phyloP scores from a whole-genome alignment of 2,888 invertebrate species.

The Spisula solida region DNA sequence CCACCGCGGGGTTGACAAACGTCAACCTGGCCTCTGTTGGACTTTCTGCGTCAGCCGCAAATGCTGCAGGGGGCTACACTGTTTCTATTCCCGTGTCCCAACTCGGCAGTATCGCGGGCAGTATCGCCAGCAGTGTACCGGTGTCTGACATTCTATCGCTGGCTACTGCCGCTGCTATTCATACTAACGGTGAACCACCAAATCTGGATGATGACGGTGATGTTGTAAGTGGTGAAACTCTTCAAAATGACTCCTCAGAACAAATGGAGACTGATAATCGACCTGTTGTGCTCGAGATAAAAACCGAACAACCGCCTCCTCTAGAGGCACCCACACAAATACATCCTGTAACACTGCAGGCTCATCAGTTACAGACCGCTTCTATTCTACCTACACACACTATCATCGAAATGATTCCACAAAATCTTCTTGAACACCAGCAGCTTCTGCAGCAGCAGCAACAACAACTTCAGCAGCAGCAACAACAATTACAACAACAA shows the following conservation, averaged over 20 bases:
- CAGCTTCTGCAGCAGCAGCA: conserved; percentile 69
- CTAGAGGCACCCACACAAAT: conserved; percentile 62
- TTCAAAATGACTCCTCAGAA: background rate
- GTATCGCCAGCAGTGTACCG: conserved; percentile 8
- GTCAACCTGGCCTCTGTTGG: conserved; percentile 44
- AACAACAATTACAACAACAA: conserved; percentile 57
- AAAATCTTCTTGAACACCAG: conserved; percentile 66
- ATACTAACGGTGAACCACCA: conserved; percentile 43
- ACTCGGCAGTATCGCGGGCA: conserved; percentile 20
- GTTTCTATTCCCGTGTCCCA: conserved; percentile 44
- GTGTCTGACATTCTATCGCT: conserved; percentile 62
- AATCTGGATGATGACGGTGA: conserved; percentile 51
- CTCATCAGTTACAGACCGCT: conserved; percentile 56
- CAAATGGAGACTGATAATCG: background rate
- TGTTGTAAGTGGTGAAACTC: background rate
- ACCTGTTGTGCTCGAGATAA: conserved; percentile 35
- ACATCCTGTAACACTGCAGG: conserved; percentile 61
- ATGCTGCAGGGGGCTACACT: conserved; percentile 31
- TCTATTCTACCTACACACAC: conserved; percentile 57
- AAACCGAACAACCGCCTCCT: conserved; percentile 59
- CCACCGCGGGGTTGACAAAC: conserved; percentile 59
- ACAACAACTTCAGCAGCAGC: conserved; percentile 64
- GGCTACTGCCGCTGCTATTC: conserved; percentile 59
- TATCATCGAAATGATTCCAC: conserved; percentile 69
- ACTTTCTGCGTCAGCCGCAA: conserved; percentile 36